Evolutionary conservation across 2,797 vertebrate species (phyloP), one percentile per base, ranked within the genome.

Genomic region (Champsocephalus gunnari): DNA sequence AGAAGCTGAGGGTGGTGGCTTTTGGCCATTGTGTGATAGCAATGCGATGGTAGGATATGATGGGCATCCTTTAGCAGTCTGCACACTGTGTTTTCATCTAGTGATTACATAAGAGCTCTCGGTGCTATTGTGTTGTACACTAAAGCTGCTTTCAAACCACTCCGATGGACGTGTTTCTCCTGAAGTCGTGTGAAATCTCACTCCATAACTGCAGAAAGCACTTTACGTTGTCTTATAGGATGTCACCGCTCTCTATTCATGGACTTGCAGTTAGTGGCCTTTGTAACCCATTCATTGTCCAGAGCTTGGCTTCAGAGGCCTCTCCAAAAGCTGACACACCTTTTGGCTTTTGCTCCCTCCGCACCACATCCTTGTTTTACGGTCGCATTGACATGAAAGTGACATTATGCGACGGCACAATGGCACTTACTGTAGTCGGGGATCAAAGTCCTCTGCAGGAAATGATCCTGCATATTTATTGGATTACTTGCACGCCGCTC

Each of bases 41-140:
- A 28, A 0, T 49, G 19, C 3, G 17, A 57, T 69, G 76, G 51
- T 24, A 7, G 4, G 16, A 49, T 47, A 78, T 71, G 17, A 58
- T 65, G 63, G 50, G 55, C 55, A 54, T 79, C 77, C 47, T 59
- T 28, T 8, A 38, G 17, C 21, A 32, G 65, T 56, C 12, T 53
- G 74, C 41, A 34, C 43, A 44, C 50, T 62, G 61, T 60, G 12
- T 44, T 73, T 74, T 34, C 16, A 34, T 74, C 63, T 71, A 67
- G 51, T 19, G 79, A 28, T 90, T 90, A 88, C 59, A 68, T 88
- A 90, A 90, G 75, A 72, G 68, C 73, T 54, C 55, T 67, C 53
- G 3, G 49, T 48, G 71, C 72, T 28, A 65, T 76, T 86, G 77
- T 78, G 66, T 19, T 19, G 19, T 19, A 1, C 19, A 19, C 19